Base-by-base conservation (phyloP, 2,113 vertebrate genomes). In the Apeltes quadracus region DNA sequence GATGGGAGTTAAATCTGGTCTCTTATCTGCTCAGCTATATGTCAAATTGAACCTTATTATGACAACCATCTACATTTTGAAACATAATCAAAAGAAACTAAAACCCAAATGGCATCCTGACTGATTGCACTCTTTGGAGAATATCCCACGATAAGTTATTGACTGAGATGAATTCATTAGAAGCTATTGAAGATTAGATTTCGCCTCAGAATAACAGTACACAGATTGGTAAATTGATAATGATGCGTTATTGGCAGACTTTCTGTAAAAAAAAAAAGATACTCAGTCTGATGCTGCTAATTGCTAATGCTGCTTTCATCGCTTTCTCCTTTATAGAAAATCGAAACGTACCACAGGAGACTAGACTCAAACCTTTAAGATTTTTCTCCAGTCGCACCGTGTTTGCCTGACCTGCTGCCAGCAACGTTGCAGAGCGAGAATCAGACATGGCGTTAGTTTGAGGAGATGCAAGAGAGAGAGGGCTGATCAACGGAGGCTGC, bases 401-500 rank as follows among this genome's bases (percentile, higher is more conserved):
- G 78, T 67, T 74, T 27, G 67, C 80, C 70, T 83, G 87, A 87
- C 85, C 83, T 65, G 83, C 87, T 85, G 85, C 79, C 82, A 84
- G 82, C 71, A 1, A 65, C 22, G 71, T 61, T 84, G 43, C 75
- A 36, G 44, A 61, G 71, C 67, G 25, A 69, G 75, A 84, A 87
- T 90, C 74, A 84, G 90, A 89, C 87, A 85, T 75, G 82, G 83
- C 59, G 62, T 79, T 66, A 16, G 81, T 77, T 76, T 75, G 82
- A 76, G 71, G 79, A 70, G 76, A 76, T 50, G 69, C 80, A 64
- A 44, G 67, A 86, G 76, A 75, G 71, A 43, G 69, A 43, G 69
- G 76, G 84, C 82, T 88, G 91, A 91, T 86, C 87, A 87, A 85
- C 79, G 79, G 59, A 82, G 75, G 65, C 82, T 68, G 83, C 73